phyloP scores from a whole-genome alignment of 2,888 invertebrate genomes.

The Tachina lurida region DNA sequence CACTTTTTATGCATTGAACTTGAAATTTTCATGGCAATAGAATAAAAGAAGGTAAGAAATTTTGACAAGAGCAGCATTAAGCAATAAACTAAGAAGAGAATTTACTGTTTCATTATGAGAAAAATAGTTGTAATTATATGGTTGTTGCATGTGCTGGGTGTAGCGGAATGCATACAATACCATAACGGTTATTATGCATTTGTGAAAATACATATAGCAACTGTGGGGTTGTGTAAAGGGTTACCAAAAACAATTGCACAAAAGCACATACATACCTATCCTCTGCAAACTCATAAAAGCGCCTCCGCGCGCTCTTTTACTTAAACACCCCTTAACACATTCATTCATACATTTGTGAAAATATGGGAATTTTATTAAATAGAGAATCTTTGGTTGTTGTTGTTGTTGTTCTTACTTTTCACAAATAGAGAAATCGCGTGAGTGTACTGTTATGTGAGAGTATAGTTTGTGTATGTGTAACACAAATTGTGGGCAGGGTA shows the following conservation, averaged over 20 bases:
- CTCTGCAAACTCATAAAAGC: conserved; percentile 4
- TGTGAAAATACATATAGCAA: conserved; percentile 17
- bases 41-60: background rate
- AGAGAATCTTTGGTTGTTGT: conserved; percentile 8
- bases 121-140: background rate
- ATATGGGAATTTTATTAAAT: conserved; percentile 7
- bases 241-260: conserved; percentile 21
- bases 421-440: conserved; percentile 55
- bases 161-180: conserved; percentile 55
- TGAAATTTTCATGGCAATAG: conserved; percentile 36
- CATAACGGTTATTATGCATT: conserved; percentile 2
- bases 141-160: conserved; percentile 49
- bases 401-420: background rate
- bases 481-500: conserved; percentile 82
- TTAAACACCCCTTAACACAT: conserved; percentile 14
- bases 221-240: conserved; percentile 42
- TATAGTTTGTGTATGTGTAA: conserved; percentile 70
- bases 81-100: background rate
- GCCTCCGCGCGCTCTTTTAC: conserved; percentile 50
- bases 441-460: conserved; percentile 47
- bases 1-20: conserved; percentile 51
- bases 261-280: background rate
- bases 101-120: background rate
- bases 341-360: background rate
- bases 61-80: background rate